phyloP scores from a whole-genome alignment of 2,888 invertebrate species.

The Microplitis deprimator region DNA sequence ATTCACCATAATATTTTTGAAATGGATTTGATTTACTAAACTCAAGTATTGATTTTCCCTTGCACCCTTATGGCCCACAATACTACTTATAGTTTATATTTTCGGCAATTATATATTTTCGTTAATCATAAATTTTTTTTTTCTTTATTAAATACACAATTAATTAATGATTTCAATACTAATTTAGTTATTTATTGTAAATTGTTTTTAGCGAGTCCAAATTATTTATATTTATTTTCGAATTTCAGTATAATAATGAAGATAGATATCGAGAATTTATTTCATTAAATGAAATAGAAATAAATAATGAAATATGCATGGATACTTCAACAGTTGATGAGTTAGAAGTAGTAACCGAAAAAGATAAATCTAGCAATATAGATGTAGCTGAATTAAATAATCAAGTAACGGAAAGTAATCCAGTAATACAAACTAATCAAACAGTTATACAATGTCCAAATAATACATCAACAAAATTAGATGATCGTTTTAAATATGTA shows the following conservation, averaged over 20 bases:
- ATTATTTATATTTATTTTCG: too few species aligned
- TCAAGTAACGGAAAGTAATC: constrained; percentile 19
- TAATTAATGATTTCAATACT: not conserved
- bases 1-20: not conserved
- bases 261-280: constrained; percentile 52
- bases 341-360: constrained; percentile 10
- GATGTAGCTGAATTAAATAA: not conserved
- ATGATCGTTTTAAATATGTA: constrained; percentile 36
- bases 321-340: constrained; percentile 41
- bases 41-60: not conserved
- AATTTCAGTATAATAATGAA: constrained; percentile 55
- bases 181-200: not conserved
- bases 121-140: not conserved
- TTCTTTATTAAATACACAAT: not conserved
- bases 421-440: constrained; percentile 13
- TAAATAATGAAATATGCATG: constrained; percentile 49
- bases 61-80: not conserved
- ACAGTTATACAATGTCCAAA: constrained; percentile 27
- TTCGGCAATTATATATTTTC: not conserved
- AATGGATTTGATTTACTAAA: not conserved
- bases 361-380: not conserved
- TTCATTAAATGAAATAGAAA: constrained; percentile 49
- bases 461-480: constrained; percentile 9
- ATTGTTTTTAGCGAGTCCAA: too few species aligned
- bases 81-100: not conserved